A percentile compares a stretch with the other conserved stretches of the same genome.
Evolutionary conservation across 2,113 vertebrate genomes (phyloP).

Genomic region (Stictonetta naevosa): DNA sequence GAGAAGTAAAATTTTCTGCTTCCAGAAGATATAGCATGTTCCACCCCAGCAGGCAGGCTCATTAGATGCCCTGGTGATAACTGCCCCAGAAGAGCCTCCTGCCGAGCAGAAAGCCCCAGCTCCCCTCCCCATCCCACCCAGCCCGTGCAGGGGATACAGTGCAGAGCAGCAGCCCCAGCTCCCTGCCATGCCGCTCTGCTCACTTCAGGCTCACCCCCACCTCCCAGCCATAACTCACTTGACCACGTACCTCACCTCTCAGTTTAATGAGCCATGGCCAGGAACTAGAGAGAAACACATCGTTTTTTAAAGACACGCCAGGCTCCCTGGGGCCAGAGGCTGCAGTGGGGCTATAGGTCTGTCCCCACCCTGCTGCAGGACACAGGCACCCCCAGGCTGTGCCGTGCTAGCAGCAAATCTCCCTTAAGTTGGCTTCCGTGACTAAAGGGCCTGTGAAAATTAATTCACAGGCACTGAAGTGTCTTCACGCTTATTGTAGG

Average conservation of each 20-base stretch:
- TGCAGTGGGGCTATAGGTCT: fast-evolving
- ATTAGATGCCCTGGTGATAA: not conserved
- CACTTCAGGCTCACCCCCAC: not conserved
- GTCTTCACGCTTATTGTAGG: not conserved
- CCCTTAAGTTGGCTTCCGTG: not conserved
- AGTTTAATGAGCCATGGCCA: not conserved
- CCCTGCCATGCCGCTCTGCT: too few species aligned
- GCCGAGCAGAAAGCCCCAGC: not conserved
- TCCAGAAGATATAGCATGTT: not conserved
- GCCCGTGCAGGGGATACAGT: not conserved
- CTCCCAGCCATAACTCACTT: not conserved
- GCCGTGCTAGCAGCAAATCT: not conserved
- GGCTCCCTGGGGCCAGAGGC: not conserved
- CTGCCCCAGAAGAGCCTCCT: not conserved
- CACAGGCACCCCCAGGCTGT: not conserved
- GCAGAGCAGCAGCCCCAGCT: not conserved
- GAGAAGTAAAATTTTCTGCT: not conserved
- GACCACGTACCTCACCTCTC: not conserved
- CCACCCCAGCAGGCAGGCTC: not conserved
- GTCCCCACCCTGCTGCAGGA: not conserved
- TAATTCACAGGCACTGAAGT: not conserved
- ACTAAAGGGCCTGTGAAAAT: not conserved
- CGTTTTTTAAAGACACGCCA: fast-evolving
- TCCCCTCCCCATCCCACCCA: not conserved
- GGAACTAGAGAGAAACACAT: not conserved